These are phyloP conservation scores for Amazona guildingii DNA, from an alignment of 2,113 vertebrate genomes.

Conservation along the genomic window DNA sequence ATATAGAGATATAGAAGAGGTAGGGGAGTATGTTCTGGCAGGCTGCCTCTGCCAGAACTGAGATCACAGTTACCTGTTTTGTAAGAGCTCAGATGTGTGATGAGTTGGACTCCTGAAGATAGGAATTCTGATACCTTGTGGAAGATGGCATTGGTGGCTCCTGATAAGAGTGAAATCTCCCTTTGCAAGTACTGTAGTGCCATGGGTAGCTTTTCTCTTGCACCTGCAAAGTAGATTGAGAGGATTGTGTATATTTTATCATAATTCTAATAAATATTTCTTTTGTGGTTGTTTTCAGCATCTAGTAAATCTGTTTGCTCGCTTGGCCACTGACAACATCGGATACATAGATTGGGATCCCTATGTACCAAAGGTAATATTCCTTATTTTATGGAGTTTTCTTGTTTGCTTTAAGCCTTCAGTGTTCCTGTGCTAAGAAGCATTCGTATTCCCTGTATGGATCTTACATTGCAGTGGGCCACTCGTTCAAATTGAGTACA, in stretches of 20 bases:
- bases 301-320: constrained; percentile 95
- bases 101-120: background rate
- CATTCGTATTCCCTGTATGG: background rate
- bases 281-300: constrained; percentile 74
- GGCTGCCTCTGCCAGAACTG: background rate
- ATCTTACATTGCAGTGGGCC: background rate
- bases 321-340: constrained; percentile 95
- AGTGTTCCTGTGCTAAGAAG: background rate
- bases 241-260: background rate
- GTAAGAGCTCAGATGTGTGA: background rate
- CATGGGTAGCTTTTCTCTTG: background rate
- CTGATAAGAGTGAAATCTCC: background rate
- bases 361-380: constrained; percentile 92
- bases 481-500: background rate
- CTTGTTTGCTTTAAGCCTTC: background rate
- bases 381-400: background rate
- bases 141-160: background rate
- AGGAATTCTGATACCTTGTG: background rate
- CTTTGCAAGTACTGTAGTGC: background rate
- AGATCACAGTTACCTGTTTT: background rate
- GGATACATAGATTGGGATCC: constrained; percentile 98
- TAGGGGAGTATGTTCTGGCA: background rate
- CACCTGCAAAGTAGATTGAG: background rate
- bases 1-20: background rate
- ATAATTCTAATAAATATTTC: background rate